Conservation (phyloP, 1,140 invertebrate genomes). For the Trachymyrmex septentrionalis region DNA sequence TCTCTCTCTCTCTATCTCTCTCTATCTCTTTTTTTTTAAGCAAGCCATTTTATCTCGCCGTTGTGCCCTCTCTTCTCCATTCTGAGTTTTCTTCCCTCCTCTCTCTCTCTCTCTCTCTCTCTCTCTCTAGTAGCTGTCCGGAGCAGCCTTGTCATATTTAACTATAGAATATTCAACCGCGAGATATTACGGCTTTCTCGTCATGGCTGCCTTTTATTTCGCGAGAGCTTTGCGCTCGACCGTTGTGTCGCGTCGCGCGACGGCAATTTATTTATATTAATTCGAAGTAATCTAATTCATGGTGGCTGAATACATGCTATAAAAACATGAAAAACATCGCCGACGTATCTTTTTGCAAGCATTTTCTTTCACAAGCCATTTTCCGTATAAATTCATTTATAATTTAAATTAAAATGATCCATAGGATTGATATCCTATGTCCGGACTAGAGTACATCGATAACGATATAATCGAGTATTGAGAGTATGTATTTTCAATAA, state of each 20-base stretch:
- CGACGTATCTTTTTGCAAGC: slow-evolving; percentile 21
- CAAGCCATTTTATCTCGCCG: slow-evolving; percentile 57
- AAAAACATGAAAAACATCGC: slow-evolving; percentile 48
- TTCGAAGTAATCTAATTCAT: slow-evolving; percentile 49
- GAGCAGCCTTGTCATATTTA: slow-evolving; percentile 59
- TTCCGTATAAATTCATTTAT: background rate
- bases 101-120: background rate
- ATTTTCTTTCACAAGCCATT: slow-evolving; percentile 23
- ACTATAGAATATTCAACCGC: slow-evolving; percentile 62
- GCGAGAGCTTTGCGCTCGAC: slow-evolving; percentile 28
- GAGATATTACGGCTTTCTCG: slow-evolving; percentile 55
- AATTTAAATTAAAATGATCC: slow-evolving; percentile 13
- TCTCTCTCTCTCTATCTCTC: background rate
- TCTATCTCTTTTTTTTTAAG: slow-evolving; percentile 13
- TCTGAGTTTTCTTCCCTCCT: background rate
- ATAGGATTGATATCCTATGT: background rate
- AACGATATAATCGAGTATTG: background rate
- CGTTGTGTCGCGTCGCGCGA: slow-evolving; percentile 23
- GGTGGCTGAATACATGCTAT: slow-evolving; percentile 8
- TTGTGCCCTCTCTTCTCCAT: background rate
- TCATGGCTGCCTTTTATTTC: slow-evolving; percentile 58
- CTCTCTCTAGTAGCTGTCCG: slow-evolving; percentile 26
- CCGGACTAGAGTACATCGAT: background rate
- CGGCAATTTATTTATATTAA: slow-evolving; percentile 60
- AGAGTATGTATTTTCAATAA: background rate